Base-by-base conservation (phyloP, 2,113 vertebrate genomes). In the Sorex fumeus region DNA sequence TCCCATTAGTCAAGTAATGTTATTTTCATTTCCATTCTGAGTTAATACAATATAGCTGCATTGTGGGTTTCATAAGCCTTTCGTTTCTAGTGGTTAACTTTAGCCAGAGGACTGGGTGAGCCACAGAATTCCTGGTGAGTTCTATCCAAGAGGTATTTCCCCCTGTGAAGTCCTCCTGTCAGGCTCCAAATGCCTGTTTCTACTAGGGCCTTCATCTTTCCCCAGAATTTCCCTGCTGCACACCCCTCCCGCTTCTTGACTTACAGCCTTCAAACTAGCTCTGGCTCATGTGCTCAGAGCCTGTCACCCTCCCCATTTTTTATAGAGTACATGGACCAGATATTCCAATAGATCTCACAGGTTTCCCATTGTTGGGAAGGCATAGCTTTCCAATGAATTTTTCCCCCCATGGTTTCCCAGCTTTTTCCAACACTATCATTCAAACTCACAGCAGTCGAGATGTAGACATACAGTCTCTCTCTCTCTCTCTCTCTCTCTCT, bases 81-180 rank as follows among this genome's bases (percentile, higher is more conserved):
- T 45, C 18, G 45, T 25, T 32, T 47, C 40, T 53, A 5, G 28
- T 8, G 21, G 53, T 4, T 40, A 71, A 36, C 40, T 71, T 36
- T 3, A 6, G 28, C 47, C 4, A 5, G 3, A 8, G 50, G 12
- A 32, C 10, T 2, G 23, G 18, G 19, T 13, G 8, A 30, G 3
- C 43, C 10, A 28, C 10, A 32, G 34, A 30, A 19, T 30, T 53
- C 12, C 40, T 43, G 57, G 57, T 60, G 18, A 60, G 57, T 19
- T 60, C 57, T 1, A 60, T 6, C 18, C 57, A 60, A 21, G 18
- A 21, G 21, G 57, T 60, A 21, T 23, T 23, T 60, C 4, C 5
- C 8, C 7, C 9, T 34, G 12, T 16, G 47, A 89, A 27, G 28
- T 43, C 45, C 40, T 84, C 69, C 21, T 23, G 21, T 16, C 10